Evolutionary conservation across 2,797 vertebrate genomes (phyloP), one percentile per base, ranked within the genome.

Genomic region (Catharus ustulatus): DNA sequence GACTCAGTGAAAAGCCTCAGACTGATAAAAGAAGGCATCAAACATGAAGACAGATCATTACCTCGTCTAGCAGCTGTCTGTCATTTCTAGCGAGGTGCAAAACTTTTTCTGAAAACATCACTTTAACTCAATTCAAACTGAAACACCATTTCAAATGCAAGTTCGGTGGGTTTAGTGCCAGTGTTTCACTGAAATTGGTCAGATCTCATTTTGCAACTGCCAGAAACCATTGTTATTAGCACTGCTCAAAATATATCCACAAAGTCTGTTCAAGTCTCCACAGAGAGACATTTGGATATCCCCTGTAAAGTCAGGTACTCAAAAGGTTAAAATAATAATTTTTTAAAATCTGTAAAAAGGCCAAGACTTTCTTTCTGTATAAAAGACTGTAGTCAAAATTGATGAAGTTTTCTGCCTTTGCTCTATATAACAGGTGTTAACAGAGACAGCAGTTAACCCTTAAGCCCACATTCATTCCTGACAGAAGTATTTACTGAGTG

Each of bases 11-110:
- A 97, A 97, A 96, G 93, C 93, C 95, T 81, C 29, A 76, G 84
- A 94, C 87, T 91, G 96, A 97, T 96, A 95, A 96, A 97, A 97
- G 88, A 74, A 92, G 68, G 96, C 93, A 93, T 96, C 94, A 97
- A 93, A 97, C 87, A 81, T 77, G 85, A 96, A 92, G 96, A 90
- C 90, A 94, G 68, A 96, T 96, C 93, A 94, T 97, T 97, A 95
- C 90, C 93, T 93, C 30, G 29, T 93, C 92, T 92, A 95, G 94
- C 94, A 95, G 95, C 84, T 95, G 92, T 90, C 96, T 93, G 36
- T 95, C 93, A 95, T 95, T 95, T 95, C 85, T 40, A 94, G 80
- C 1, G 2, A 83, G 73, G 89, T 81, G 89, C 88, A 94, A 94
- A 95, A 95, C 58, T 87, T 77, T 94, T 96, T 89, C 93, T 95